Conservation (phyloP, 2,797 vertebrate genomes). For the Enteromius viviparus region DNA sequence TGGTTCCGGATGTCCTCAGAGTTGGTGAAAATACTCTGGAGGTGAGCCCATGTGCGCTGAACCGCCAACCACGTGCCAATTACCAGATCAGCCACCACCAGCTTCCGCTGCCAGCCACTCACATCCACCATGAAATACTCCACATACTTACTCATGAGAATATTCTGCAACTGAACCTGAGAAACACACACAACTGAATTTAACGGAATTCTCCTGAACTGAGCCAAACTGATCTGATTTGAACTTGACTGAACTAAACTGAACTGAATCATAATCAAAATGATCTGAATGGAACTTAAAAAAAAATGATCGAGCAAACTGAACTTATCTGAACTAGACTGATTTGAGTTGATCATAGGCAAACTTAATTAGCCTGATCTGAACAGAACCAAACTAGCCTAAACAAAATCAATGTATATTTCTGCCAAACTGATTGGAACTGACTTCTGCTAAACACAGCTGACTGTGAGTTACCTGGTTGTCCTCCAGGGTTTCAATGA, state of each 20-base stretch:
- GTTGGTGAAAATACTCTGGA: conserved; percentile 86
- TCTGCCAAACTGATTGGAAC: not conserved
- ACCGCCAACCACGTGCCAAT: conserved; percentile 85
- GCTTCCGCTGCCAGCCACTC: conserved; percentile 81
- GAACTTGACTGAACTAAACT: not conserved
- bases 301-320: not conserved
- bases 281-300: too few relatives aligned
- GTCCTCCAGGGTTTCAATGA: conserved; percentile 84
- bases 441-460: not conserved
- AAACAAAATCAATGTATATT: too few relatives aligned
- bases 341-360: not conserved
- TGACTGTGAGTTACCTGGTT: conserved; percentile 71
- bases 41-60: conserved; percentile 86
- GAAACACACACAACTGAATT: not conserved
- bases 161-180: conserved; percentile 84
- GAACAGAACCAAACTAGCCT: too few relatives aligned
- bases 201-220: not conserved
- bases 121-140: conserved; percentile 85
- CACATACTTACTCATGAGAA: conserved; percentile 86
- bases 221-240: not conserved
- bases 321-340: not conserved
- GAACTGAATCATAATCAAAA: not conserved
- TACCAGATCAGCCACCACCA: conserved; percentile 83
- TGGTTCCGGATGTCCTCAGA: conserved; percentile 85
- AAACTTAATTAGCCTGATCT: not conserved